Percentiles rank a stretch among this genome's conserved stretches.
phyloP scores from a whole-genome alignment of 92 coral and sea anemone genomes.

The Umimayanthus kanabou region DNA sequence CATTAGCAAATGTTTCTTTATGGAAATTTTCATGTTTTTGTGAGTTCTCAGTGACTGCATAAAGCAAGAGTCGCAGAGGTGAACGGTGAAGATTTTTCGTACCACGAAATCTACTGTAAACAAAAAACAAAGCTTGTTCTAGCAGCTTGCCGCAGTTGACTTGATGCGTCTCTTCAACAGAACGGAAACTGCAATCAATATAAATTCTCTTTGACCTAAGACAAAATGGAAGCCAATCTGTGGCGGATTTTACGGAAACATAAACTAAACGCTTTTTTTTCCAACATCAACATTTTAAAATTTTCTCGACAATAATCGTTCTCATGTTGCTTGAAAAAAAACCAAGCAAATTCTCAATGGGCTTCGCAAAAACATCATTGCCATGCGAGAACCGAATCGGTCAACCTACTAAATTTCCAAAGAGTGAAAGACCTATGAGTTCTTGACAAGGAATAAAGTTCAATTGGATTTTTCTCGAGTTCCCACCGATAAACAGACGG shows the following conservation, averaged over 20 bases:
- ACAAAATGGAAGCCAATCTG: conserved; percentile 38
- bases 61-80: conserved; percentile 37
- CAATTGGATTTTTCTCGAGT: conserved; percentile 5
- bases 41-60: background rate
- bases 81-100: conserved; percentile 59
- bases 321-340: background rate
- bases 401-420: conserved; percentile 6
- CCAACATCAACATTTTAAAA: background rate
- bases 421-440: conserved; percentile 16
- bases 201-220: conserved; percentile 29
- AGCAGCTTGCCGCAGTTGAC: background rate
- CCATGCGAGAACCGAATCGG: background rate
- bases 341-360: background rate
- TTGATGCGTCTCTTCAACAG: conserved; percentile 11
- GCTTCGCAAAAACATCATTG: conserved; percentile 14
- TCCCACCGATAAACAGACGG: background rate
- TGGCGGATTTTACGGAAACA: conserved; percentile 16
- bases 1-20: background rate
- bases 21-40: background rate
- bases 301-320: conserved; percentile 8
- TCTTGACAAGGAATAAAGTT: conserved; percentile 13
- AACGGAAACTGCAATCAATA: conserved; percentile 38
- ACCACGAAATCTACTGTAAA: conserved; percentile 65
- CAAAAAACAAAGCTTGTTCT: conserved; percentile 54
- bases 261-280: conserved; percentile 18